These are phyloP conservation scores for Odontocerum albicorne DNA, from an alignment of 2,888 invertebrate genomes.

Conservation along the genomic window DNA sequence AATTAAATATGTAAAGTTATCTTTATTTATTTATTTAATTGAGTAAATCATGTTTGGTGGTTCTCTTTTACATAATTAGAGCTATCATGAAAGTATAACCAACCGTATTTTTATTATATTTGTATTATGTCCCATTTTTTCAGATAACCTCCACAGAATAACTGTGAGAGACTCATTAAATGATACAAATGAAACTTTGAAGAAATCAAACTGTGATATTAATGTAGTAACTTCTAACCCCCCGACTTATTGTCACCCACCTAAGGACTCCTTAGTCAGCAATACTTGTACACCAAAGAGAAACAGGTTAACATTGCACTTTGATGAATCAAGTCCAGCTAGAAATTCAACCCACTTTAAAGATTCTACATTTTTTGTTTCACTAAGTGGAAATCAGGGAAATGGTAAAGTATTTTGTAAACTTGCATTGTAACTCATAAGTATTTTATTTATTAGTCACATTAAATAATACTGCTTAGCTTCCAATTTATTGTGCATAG, in stretches of 20 bases:
- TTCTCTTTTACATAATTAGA: no score
- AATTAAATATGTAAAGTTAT: no score
- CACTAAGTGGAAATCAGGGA: conserved; percentile 60
- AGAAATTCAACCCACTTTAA: conserved; percentile 74
- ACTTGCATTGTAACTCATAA: no score
- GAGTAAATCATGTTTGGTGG: no score
- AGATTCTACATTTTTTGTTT: conserved; percentile 56
- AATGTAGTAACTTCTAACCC: conserved; percentile 39
- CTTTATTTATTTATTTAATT: no score
- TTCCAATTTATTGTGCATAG: no score
- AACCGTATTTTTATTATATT: conserved; percentile 2
- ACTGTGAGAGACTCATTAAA: conserved; percentile 47
- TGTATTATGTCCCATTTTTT: conserved; percentile 5
- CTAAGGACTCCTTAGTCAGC: conserved; percentile 46
- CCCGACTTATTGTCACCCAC: conserved; percentile 33
- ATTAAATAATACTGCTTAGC: no score
- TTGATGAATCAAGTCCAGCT: conserved; percentile 68
- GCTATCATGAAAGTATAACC: no score
- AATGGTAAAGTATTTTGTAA: conserved; percentile 23
- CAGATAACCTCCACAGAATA: conserved; percentile 80
- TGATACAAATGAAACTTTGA: conserved; percentile 41
- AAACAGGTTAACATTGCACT: conserved; percentile 71
- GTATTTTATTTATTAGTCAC: not conserved
- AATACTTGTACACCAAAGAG: conserved; percentile 55
- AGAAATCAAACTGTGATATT: conserved; percentile 49